Evolutionary conservation across 2,797 vertebrate genomes (phyloP).

Genomic region (Heterohyrax brucei): DNA sequence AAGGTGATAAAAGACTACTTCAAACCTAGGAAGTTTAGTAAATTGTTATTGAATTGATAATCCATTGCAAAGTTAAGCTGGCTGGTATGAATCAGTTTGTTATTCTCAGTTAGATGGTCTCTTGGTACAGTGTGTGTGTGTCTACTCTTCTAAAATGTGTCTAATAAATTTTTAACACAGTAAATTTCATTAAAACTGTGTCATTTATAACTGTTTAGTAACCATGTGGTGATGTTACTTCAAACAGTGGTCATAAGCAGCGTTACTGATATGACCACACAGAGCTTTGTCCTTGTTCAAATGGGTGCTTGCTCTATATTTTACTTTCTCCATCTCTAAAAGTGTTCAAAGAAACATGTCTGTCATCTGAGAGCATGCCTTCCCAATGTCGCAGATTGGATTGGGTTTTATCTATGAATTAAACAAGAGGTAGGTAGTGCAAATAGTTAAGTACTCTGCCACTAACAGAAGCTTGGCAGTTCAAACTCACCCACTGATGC

Average conservation of each 20-base stretch:
- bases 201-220: slow-evolving; percentile 54
- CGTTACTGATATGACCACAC: background rate
- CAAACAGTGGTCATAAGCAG: background rate
- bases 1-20: too few species aligned
- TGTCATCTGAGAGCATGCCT: background rate
- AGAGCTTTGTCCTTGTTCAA: background rate
- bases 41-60: background rate
- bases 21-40: background rate
- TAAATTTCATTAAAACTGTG: slow-evolving; percentile 64
- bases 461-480: background rate
- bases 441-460: background rate
- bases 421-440: background rate
- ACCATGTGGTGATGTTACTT: background rate
- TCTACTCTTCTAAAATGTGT: slow-evolving; percentile 37
- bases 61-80: background rate
- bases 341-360: background rate
- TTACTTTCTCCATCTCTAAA: background rate
- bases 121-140: background rate
- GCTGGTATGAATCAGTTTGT: background rate
- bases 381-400: background rate
- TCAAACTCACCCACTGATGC: background rate
- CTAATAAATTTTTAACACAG: slow-evolving; percentile 28
- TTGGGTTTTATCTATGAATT: background rate
- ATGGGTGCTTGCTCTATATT: background rate
- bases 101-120: background rate